Conservation (phyloP, 2,888 invertebrate species). For the Macrophya annulata region DNA sequence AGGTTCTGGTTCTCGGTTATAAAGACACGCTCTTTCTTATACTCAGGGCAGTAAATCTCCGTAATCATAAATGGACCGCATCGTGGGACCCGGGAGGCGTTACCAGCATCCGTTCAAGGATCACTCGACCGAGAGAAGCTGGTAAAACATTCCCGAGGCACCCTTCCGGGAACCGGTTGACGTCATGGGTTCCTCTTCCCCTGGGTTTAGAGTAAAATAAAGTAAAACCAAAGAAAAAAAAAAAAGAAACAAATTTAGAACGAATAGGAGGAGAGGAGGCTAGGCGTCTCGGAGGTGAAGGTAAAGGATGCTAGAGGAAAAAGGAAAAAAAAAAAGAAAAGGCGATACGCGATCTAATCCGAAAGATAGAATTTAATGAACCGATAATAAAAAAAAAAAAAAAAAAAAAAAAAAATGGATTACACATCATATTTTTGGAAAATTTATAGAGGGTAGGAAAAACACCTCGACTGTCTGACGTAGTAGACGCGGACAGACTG, state of each 20-base stretch:
- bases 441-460: not conserved
- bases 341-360: not conserved
- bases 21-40: constrained; percentile 17
- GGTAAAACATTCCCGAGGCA: constrained; percentile 47
- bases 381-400: too few relatives aligned
- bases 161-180: constrained; percentile 55
- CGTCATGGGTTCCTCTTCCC: constrained; percentile 48
- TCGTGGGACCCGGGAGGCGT: constrained; percentile 53
- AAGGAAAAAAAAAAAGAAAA: not conserved
- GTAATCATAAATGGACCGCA: constrained; percentile 50
- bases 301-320: not conserved
- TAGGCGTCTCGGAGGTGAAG: not conserved
- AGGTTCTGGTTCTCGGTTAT: not conserved
- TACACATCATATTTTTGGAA: not conserved
- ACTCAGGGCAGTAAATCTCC: constrained; percentile 30
- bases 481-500: constrained; percentile 4
- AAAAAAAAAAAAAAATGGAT: not conserved
- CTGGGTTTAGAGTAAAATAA: not conserved
- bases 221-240: not conserved
- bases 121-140: constrained; percentile 14
- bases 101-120: constrained; percentile 37
- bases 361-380: not conserved
- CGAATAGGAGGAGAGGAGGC: not conserved
- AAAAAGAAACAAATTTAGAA: constrained; percentile 4
- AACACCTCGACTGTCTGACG: constrained; percentile 25